These are phyloP conservation scores for Ctenopoma kingsleyae DNA, from an alignment of 2,797 vertebrate genomes.

Conservation along the genomic window DNA sequence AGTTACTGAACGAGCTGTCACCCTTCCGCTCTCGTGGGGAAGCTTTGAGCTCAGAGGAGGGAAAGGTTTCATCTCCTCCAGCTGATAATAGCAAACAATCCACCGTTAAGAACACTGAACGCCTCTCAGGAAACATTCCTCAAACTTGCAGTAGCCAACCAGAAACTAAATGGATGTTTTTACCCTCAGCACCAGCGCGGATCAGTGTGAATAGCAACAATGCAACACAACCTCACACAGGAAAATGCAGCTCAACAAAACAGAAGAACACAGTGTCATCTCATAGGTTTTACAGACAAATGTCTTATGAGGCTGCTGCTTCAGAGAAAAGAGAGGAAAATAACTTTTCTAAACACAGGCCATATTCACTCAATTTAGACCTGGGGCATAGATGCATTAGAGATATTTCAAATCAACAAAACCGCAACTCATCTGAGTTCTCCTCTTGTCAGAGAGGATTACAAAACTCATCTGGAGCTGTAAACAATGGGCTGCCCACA, in stretches of 20 bases:
- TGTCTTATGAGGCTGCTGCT: conserved; percentile 76
- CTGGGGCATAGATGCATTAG: conserved; percentile 82
- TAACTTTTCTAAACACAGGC: conserved; percentile 79
- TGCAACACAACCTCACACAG: conserved; percentile 56
- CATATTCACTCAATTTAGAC: conserved; percentile 93
- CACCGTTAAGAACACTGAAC: conserved; percentile 41
- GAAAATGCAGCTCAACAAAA: conserved; percentile 67
- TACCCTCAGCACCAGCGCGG: conserved; percentile 48
- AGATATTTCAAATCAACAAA: conserved; percentile 85
- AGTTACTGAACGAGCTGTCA: conserved; percentile 78
- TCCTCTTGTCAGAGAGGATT: conserved; percentile 58
- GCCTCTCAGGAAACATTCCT: conserved; percentile 52
- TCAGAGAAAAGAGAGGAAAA: conserved; percentile 76
- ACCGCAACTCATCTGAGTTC: conserved; percentile 65
- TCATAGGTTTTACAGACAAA: conserved; percentile 80
- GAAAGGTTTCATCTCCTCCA: conserved; percentile 33
- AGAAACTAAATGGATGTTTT: conserved; percentile 59
- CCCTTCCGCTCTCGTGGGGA: conserved; percentile 51
- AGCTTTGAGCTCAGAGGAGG: conserved; percentile 30
- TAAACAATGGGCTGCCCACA: conserved; percentile 63
- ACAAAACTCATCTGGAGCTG: conserved; percentile 49
- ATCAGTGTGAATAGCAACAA: conserved; percentile 40
- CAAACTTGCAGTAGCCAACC: conserved; percentile 54
- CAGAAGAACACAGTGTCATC: conserved; percentile 72
- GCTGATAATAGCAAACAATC: conserved; percentile 29